Evolutionary conservation across 2,797 vertebrate species (phyloP).

Genomic region (Brachyrhaphis roseni): DNA sequence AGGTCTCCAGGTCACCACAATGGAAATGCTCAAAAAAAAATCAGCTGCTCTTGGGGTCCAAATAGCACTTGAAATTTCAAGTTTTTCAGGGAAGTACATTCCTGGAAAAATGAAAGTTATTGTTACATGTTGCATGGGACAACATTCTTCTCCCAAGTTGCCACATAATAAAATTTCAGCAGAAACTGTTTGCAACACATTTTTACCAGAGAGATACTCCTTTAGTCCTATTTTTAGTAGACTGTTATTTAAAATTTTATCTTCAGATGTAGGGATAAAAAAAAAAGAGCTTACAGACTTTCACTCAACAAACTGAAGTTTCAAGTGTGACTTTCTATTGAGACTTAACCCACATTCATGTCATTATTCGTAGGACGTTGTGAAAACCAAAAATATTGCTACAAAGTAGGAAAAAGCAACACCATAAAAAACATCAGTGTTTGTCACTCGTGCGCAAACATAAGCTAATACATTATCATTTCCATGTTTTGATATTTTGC

Average conservation of each 20-base stretch:
- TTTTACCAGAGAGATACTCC: slow-evolving; percentile 3
- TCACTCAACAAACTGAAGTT: background rate
- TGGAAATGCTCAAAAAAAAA: background rate
- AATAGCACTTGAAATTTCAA: background rate
- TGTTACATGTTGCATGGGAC: slow-evolving; percentile 1
- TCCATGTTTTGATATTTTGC: background rate
- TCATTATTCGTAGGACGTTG: background rate
- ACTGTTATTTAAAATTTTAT: background rate
- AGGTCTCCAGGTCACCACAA: background rate
- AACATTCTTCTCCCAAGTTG: slow-evolving; percentile 3
- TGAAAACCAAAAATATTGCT: background rate
- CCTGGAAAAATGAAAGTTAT: background rate
- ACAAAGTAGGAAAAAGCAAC: background rate
- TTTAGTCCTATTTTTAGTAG: slow-evolving; percentile 5
- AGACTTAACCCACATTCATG: background rate
- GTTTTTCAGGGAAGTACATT: background rate
- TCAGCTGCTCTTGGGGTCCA: too few species aligned
- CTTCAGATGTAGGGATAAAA: background rate
- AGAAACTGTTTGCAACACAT: slow-evolving; percentile 7
- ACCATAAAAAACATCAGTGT: background rate
- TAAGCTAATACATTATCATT: background rate
- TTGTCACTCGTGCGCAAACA: background rate
- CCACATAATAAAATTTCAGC: background rate
- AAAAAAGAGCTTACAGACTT: background rate
- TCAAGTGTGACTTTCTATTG: background rate